phyloP scores from a whole-genome alignment of 2,797 vertebrate genomes.

The Pantherophis vulpinus region DNA sequence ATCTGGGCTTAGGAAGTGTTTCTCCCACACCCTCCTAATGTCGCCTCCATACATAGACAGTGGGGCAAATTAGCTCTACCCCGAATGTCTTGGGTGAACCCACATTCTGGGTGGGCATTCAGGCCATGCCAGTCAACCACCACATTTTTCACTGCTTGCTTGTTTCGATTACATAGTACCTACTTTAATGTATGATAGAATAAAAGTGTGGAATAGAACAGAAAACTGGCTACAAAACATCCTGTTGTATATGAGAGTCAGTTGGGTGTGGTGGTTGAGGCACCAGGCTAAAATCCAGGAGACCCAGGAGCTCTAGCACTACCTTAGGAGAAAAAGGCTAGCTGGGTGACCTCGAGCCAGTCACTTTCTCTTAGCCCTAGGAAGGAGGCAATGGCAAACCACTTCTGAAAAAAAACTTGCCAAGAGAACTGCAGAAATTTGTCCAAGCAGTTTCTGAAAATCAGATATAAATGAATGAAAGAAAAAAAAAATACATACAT shows the following conservation, averaged over 20 bases:
- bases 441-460: neutral
- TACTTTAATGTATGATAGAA: neutral
- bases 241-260: neutral
- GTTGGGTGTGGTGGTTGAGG: neutral
- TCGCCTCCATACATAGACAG: neutral
- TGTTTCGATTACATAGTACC: neutral
- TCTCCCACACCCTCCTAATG: no score
- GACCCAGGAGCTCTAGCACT: neutral
- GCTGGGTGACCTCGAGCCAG: neutral
- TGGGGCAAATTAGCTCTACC: neutral
- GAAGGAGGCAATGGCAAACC: neutral
- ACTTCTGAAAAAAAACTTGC: neutral
- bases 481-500: neutral
- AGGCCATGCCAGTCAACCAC: neutral
- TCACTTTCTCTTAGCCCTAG: neutral
- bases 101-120: neutral
- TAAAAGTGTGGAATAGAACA: neutral
- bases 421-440: neutral
- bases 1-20: no score
- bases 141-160: neutral
- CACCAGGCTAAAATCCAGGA: neutral
- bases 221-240: neutral
- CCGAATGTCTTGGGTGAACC: neutral
- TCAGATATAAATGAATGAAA: neutral
- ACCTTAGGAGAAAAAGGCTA: neutral